A percentile compares a stretch with the other conserved stretches of the same genome.
These are phyloP conservation scores for Momotus momota DNA, from an alignment of 2,797 vertebrate species.

Conservation along the genomic window DNA sequence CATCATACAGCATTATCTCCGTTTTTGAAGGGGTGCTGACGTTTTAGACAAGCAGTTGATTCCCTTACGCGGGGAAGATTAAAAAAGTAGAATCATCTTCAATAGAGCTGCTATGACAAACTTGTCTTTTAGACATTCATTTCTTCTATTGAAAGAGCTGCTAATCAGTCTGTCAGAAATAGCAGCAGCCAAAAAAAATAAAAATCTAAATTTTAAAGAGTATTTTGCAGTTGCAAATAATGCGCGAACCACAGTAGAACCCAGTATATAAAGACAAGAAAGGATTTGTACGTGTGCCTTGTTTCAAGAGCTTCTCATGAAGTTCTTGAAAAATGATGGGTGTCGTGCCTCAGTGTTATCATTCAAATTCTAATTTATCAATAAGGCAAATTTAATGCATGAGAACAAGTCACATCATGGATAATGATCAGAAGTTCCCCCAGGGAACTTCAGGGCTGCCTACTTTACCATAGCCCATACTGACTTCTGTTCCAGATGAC, in stretches of 20 bases:
- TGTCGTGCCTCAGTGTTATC: background rate
- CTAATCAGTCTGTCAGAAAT: constrained; percentile 47
- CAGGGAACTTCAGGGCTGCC: background rate
- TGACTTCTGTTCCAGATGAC: background rate
- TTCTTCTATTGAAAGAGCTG: constrained; percentile 36
- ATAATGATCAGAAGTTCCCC: background rate
- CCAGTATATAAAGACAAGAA: background rate
- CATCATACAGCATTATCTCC: background rate
- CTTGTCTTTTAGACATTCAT: constrained; percentile 37
- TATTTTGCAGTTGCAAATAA: constrained; percentile 2
- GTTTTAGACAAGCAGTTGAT: constrained; percentile 39
- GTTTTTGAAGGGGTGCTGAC: background rate
- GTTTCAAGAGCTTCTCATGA: background rate
- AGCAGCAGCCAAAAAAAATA: background rate
- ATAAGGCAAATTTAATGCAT: background rate
- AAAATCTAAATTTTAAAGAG: background rate
- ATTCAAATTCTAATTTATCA: background rate
- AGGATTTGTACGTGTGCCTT: background rate
- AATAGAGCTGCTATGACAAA: constrained; percentile 56
- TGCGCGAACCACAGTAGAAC: background rate
- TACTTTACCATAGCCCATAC: background rate
- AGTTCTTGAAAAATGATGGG: background rate
- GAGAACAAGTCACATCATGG: background rate
- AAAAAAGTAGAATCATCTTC: constrained; percentile 33
- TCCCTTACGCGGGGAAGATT: background rate